phyloP scores from a whole-genome alignment of 2,113 vertebrate genomes.

The Epinephelus cyanopodus region DNA sequence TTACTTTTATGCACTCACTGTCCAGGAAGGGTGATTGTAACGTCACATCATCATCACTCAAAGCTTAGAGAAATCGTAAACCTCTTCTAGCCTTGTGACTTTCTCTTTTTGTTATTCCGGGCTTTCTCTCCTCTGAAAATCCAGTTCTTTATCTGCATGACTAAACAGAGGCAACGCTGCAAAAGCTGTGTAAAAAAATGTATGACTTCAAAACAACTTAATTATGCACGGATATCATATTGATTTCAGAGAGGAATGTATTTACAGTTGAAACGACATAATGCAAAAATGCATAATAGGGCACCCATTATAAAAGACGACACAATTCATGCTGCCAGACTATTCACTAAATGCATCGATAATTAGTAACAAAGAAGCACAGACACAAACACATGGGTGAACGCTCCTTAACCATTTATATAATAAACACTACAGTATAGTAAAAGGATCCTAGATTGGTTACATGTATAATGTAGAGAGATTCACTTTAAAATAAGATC shows the following conservation, averaged over 20 bases:
- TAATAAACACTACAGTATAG: neutral
- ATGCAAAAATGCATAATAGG: neutral
- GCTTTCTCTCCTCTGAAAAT: constrained; percentile 16
- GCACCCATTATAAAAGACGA: neutral
- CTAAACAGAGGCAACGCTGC: constrained; percentile 24
- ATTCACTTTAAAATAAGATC: no score
- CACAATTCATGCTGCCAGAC: neutral
- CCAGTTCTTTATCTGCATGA: constrained; percentile 39
- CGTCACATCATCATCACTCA: constrained; percentile 47
- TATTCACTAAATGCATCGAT: neutral
- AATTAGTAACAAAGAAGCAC: neutral
- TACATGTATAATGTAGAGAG: no score
- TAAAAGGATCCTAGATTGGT: neutral
- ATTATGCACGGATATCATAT: neutral
- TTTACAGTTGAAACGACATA: neutral
- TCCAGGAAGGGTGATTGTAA: constrained; percentile 21
- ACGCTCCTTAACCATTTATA: neutral
- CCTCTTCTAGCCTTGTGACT: neutral
- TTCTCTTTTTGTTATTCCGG: neutral
- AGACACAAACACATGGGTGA: neutral
- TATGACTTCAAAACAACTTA: constrained; percentile 19
- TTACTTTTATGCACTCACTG: constrained; percentile 42
- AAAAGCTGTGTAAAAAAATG: constrained; percentile 40
- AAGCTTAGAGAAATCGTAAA: constrained; percentile 46
- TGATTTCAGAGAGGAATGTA: neutral